phyloP scores from a whole-genome alignment of 1,140 invertebrate genomes.

The Diabrotica undecimpunctata region DNA sequence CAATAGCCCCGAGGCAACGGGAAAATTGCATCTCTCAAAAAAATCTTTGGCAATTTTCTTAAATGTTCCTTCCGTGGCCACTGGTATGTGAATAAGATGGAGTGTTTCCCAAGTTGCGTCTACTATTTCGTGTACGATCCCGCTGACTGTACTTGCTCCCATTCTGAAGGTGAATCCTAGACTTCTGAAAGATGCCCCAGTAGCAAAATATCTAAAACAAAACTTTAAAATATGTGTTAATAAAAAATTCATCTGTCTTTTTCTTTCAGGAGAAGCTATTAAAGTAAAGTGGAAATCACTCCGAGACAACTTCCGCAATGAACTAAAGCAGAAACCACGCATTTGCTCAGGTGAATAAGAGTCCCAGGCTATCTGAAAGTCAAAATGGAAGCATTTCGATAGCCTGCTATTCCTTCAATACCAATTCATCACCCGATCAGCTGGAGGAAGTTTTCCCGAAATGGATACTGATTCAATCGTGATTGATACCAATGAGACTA shows the following conservation, averaged over 20 bases:
- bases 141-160: conserved; percentile 5
- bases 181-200: conserved; percentile 15
- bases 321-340: neutral
- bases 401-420: conserved; percentile 7
- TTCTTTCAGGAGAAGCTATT: conserved; percentile 11
- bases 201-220: neutral
- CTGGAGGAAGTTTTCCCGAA: no score
- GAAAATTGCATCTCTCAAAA: no score
- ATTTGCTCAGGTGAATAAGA: neutral
- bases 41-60: no score
- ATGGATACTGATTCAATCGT: no score
- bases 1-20: no score
- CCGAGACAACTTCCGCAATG: conserved; percentile 9
- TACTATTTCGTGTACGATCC: conserved; percentile 12
- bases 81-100: conserved; percentile 36
- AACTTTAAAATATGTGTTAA: no score
- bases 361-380: neutral
- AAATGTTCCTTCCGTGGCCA: no score
- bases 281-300: conserved; percentile 11
- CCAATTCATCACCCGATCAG: conserved; percentile 13
- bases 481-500: neutral
- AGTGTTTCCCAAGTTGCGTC: conserved; percentile 37
- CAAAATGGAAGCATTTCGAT: conserved; percentile 11
- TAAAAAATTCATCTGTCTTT: neutral
- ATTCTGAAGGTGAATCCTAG: conserved; percentile 10